Conservation (phyloP, 2,113 vertebrate species). For the Hemiscyllium ocellatum region DNA sequence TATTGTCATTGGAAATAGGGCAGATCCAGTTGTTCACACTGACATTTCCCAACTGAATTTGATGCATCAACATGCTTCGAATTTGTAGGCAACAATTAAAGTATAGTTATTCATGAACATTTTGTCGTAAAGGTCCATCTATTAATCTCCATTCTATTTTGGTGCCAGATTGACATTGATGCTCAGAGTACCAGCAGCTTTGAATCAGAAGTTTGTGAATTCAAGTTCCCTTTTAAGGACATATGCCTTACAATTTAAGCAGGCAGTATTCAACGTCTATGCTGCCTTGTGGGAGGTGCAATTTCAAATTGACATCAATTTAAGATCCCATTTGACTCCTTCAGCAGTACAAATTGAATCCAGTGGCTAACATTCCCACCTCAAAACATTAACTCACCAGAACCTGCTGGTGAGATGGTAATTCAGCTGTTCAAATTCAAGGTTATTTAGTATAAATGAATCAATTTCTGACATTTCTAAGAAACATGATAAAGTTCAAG, state of each 20-base stretch:
- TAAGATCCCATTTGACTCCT: neutral
- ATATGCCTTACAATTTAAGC: neutral
- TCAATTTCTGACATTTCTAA: neutral
- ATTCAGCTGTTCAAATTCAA: neutral
- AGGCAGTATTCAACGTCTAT: neutral
- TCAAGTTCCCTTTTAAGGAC: neutral
- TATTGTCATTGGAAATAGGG: neutral
- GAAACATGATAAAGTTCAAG: neutral
- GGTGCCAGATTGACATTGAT: neutral
- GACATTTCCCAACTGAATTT: neutral
- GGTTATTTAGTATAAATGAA: neutral
- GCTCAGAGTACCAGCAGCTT: neutral
- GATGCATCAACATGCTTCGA: neutral
- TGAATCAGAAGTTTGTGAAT: neutral
- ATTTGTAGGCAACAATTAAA: neutral
- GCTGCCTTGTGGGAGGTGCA: neutral
- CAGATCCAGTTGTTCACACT: neutral
- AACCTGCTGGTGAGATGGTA: neutral
- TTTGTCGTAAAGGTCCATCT: neutral
- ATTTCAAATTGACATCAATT: neutral
- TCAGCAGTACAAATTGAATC: neutral
- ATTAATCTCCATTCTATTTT: neutral
- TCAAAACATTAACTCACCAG: neutral
- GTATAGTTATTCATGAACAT: neutral
- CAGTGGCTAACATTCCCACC: neutral